Percentiles rank a stretch among this genome's conserved stretches.
Conservation (phyloP, 2,888 invertebrate species). For the Timema cristinae region DNA sequence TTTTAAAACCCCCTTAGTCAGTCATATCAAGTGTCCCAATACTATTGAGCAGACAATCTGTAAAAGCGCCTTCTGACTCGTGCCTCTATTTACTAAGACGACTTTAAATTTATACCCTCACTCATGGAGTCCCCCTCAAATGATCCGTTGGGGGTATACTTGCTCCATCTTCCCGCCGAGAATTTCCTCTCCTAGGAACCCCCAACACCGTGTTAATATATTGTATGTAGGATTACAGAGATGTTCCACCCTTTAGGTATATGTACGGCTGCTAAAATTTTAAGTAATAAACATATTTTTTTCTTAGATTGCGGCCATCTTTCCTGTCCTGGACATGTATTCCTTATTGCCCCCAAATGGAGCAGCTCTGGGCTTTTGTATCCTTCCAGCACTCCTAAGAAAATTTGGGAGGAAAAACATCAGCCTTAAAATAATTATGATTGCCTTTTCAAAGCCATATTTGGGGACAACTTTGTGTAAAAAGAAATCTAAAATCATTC, state of each 20-base stretch:
- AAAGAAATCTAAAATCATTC: too few species aligned
- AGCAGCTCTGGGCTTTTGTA: conserved; percentile 88
- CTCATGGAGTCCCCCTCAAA: too few species aligned
- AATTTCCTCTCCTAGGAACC: too few species aligned
- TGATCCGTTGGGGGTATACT: too few species aligned
- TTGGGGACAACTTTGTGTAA: not conserved
- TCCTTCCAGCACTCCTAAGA: conserved; percentile 87
- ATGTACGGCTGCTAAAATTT: not conserved
- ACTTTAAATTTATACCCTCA: too few species aligned
- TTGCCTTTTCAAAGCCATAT: not conserved
- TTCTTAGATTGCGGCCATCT: conserved; percentile 86
- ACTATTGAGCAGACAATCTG: too few species aligned
- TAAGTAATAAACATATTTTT: conserved; percentile 3
- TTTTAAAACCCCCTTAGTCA: too few species aligned
- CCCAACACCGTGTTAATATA: not conserved
- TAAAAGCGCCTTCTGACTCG: too few species aligned
- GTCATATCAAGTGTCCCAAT: too few species aligned
- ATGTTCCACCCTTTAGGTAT: not conserved
- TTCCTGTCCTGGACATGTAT: conserved; percentile 77
- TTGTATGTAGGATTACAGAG: not conserved
- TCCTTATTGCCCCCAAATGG: conserved; percentile 89
- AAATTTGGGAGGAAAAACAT: conserved; percentile 85
- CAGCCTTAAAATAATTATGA: not conserved
- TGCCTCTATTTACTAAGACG: too few species aligned
- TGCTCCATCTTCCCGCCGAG: too few species aligned